Conservation (phyloP, 2,797 vertebrate species). For the Enteromius mattozi region DNA sequence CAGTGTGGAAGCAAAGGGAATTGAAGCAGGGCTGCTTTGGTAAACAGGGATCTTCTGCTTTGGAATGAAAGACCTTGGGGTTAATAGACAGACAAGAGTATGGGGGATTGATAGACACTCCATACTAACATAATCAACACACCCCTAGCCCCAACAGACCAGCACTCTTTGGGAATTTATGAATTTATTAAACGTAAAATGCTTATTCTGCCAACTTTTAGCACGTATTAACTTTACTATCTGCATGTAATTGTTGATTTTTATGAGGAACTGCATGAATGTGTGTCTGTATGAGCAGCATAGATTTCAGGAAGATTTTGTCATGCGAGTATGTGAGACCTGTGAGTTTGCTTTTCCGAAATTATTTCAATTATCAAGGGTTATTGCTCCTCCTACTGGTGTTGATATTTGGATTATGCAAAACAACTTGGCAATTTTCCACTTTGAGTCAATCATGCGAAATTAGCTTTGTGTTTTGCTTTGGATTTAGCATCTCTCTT, state of each 20-base stretch:
- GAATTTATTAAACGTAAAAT: conserved; percentile 34
- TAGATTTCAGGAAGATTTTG: conserved; percentile 21
- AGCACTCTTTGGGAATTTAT: conserved; percentile 38
- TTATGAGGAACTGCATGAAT: not conserved
- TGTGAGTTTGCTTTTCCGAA: conserved; percentile 65
- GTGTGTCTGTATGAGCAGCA: not conserved
- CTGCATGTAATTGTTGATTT: not conserved
- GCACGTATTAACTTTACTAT: conserved; percentile 10
- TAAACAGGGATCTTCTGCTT: conserved; percentile 57
- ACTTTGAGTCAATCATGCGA: conserved; percentile 62
- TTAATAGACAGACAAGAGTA: conserved; percentile 82
- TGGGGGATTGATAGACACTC: conserved; percentile 81
- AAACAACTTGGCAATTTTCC: conserved; percentile 69
- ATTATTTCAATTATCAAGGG: conserved; percentile 65
- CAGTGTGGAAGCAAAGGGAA: not conserved
- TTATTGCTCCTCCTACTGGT: conserved; percentile 54
- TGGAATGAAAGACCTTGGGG: conserved; percentile 81
- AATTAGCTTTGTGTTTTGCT: conserved; percentile 62
- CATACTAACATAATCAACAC: conserved; percentile 73
- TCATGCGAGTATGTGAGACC: conserved; percentile 53
- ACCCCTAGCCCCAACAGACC: conserved; percentile 71
- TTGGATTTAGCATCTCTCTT: conserved; percentile 59
- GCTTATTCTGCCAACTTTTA: conserved; percentile 13
- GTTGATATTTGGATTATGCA: conserved; percentile 66
- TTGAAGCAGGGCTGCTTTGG: conserved; percentile 12